Evolutionary conservation across 2,888 invertebrate species (phyloP).

Genomic region (Euclidia mi): DNA sequence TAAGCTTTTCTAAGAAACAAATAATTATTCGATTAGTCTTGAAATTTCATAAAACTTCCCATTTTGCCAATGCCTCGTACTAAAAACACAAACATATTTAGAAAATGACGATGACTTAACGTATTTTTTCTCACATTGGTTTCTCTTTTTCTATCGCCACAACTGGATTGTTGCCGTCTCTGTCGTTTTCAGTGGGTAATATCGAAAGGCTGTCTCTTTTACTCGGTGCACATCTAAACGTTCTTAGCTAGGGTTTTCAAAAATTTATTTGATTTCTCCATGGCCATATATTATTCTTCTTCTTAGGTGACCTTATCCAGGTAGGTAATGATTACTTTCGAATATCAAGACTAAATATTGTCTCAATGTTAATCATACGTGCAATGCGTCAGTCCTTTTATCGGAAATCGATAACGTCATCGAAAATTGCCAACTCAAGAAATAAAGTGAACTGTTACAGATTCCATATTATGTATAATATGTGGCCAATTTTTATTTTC

Average conservation of each 20-base stretch:
- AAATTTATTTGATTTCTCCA: slow-evolving; percentile 24
- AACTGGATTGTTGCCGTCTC: slow-evolving; percentile 60
- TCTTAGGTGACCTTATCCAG: too few relatives aligned
- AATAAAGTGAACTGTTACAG: too few relatives aligned
- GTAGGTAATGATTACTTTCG: too few relatives aligned
- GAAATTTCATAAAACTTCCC: background rate
- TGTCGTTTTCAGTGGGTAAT: slow-evolving; percentile 39
- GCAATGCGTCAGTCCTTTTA: too few relatives aligned
- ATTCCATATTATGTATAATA: background rate
- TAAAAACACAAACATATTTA: slow-evolving; percentile 27
- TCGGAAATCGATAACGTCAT: too few relatives aligned
- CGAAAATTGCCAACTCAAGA: too few relatives aligned
- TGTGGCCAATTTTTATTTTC: background rate
- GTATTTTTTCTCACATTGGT: slow-evolving; percentile 56
- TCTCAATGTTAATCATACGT: too few relatives aligned
- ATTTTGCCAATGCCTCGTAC: background rate
- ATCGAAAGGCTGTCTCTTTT: slow-evolving; percentile 53
- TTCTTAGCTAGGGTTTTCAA: slow-evolving; percentile 52
- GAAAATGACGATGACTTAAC: slow-evolving; percentile 45
- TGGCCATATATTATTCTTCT: background rate
- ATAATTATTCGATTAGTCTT: too few relatives aligned
- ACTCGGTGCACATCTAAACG: slow-evolving; percentile 50
- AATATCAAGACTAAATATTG: too few relatives aligned
- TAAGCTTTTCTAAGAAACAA: too few relatives aligned
- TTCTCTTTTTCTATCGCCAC: slow-evolving; percentile 58